phyloP scores from a whole-genome alignment of 2,888 invertebrate genomes.

The Amiota mariae region DNA sequence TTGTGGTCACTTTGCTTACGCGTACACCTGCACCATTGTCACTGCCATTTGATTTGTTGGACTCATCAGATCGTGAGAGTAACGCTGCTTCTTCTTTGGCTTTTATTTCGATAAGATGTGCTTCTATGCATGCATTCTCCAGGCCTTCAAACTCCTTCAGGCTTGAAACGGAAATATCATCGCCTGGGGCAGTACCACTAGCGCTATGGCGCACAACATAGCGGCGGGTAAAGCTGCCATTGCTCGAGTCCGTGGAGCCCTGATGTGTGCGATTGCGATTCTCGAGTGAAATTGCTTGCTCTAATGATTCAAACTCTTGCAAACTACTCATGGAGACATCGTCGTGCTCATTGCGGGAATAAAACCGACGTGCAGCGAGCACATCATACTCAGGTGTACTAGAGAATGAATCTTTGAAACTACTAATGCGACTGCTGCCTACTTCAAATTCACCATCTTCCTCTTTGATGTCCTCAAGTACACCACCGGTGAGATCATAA shows the following conservation, averaged over 20 bases:
- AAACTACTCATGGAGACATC: slow-evolving; percentile 93
- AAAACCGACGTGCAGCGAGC: slow-evolving; percentile 86
- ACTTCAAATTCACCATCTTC: slow-evolving; percentile 93
- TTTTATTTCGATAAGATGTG: slow-evolving; percentile 85
- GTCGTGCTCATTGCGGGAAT: slow-evolving; percentile 87
- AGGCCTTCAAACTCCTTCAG: slow-evolving; percentile 94
- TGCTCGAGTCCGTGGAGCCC: slow-evolving; percentile 90
- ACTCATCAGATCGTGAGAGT: slow-evolving; percentile 75
- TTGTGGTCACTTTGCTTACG: slow-evolving; percentile 60
- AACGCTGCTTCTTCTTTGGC: slow-evolving; percentile 91
- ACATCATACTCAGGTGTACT: slow-evolving; percentile 95
- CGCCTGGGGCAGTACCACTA: slow-evolving; percentile 74
- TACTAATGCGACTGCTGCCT: slow-evolving; percentile 81
- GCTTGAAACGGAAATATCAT: slow-evolving; percentile 89
- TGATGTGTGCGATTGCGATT: slow-evolving; percentile 79
- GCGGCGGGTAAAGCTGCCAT: slow-evolving; percentile 85
- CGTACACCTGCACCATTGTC: slow-evolving; percentile 59
- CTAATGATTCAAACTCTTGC: slow-evolving; percentile 94
- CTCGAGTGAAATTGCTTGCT: slow-evolving; percentile 87
- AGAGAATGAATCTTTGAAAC: slow-evolving; percentile 90
- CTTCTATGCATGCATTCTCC: slow-evolving; percentile 90
- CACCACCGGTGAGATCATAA: slow-evolving; percentile 87
- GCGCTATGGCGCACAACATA: slow-evolving; percentile 82
- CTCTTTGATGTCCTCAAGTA: slow-evolving; percentile 92
- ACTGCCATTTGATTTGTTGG: slow-evolving; percentile 71